Base-by-base conservation (phyloP, 2,797 vertebrate species). In the Carapus acus region DNA sequence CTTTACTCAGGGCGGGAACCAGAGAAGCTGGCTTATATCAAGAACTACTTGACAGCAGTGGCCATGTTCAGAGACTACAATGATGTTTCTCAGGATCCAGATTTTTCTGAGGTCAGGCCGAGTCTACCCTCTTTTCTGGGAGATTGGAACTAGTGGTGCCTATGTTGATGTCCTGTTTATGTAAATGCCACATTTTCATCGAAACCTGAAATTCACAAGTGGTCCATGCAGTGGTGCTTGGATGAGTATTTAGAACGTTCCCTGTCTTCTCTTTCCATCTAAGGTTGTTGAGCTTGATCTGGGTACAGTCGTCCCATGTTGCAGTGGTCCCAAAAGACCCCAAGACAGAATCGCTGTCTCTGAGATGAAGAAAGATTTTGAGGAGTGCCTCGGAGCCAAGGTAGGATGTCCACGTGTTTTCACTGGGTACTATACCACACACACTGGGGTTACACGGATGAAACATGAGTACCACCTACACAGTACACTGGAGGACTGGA, bases 291-390 rank as follows among this genome's bases (percentile, higher is more conserved):
- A 93, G 71, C 64, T 99, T 81, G 92, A 97, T 74, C 89, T 99
- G 31, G 78, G 71, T 36, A 81, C 88, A 0, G 96, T 99, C 5
- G 93, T 93, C 9, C 93, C 94, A 0, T 99, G 94, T 81, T 97
- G 94, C 77, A 99, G 96, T 7, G 96, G 94, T 43, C 96, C 96
- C 8, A 99, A 99, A 76, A 87, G 96, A 55, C 96, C 96, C 16
- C 96, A 99, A 75, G 94, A 99, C 85, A 92, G 90, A 80, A 88
- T 99, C 2, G 50, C 90, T 0, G 86, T 98, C 33, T 89, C 91
- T 0, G 91, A 94, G 58, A 97, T 99, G 94, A 98, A 92, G 58
- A 81, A 64, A 1, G 96, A 98, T 82, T 98, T 98, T 82, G 89
- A 96, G 49, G 58, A 52, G 58, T 98, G 91, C 68, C 83, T 99